Percentiles rank a stretch among this genome's conserved stretches.
Evolutionary conservation across 2,113 vertebrate genomes (phyloP).

Genomic region (Callipepla californica): DNA sequence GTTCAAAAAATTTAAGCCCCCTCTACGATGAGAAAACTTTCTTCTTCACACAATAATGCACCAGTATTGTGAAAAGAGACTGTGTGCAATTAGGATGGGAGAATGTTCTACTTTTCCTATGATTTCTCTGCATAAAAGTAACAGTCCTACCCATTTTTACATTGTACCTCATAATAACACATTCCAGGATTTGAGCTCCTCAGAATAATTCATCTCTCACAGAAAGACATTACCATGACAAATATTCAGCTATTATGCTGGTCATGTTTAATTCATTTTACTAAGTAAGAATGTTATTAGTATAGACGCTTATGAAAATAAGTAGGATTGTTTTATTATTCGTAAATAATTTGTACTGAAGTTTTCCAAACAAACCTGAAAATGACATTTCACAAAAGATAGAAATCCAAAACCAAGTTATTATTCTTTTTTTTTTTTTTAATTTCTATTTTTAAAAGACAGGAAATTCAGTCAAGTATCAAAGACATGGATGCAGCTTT

Average conservation of each 20-base stretch:
- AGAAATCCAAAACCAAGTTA: neutral
- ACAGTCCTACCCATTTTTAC: slow-evolving; percentile 11
- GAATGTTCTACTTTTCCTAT: neutral
- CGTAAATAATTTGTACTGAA: slow-evolving; percentile 41
- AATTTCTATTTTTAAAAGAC: neutral
- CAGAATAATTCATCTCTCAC: slow-evolving; percentile 72
- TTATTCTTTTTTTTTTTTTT: neutral
- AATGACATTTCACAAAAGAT: slow-evolving; percentile 7
- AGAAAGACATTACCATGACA: slow-evolving; percentile 59
- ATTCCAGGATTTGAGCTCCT: slow-evolving; percentile 59
- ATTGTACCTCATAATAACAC: slow-evolving; percentile 72
- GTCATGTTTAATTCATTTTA: slow-evolving; percentile 80
- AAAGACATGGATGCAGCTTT: neutral
- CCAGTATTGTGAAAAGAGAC: slow-evolving; percentile 27
- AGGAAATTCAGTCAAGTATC: neutral
- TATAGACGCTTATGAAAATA: slow-evolving; percentile 77
- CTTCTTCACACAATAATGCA: neutral
- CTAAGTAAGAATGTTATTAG: slow-evolving; percentile 76
- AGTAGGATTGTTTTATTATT: slow-evolving; percentile 71
- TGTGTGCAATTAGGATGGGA: neutral
- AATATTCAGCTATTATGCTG: slow-evolving; percentile 51
- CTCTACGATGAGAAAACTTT: neutral
- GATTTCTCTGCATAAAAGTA: neutral
- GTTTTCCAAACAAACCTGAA: slow-evolving; percentile 40
- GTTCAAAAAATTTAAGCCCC: neutral